Conservation (phyloP, 2,888 invertebrate species). For the Nomada ruficornis region DNA sequence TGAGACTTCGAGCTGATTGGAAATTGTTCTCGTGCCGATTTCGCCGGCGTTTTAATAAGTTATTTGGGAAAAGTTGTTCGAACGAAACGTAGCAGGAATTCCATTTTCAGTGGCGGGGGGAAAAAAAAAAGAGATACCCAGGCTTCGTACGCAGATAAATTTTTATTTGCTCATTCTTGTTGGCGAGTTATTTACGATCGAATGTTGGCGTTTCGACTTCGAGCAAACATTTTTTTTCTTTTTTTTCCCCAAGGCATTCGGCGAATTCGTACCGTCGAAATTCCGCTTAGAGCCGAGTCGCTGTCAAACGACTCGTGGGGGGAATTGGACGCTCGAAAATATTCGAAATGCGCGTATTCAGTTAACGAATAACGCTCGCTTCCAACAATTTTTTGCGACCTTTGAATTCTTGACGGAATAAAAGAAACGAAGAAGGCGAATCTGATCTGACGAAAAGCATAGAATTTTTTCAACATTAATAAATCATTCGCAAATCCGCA, state of each 20-base stretch:
- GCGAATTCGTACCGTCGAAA: constrained; percentile 1
- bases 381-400: not conserved
- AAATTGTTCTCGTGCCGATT: no score
- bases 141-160: not conserved
- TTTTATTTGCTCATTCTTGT: constrained; percentile 7
- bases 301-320: not conserved
- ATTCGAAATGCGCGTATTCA: constrained; percentile 9
- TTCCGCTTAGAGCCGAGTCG: not conserved
- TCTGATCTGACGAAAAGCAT: no score
- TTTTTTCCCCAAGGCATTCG: not conserved
- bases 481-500: no score
- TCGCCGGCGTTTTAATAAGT: no score
- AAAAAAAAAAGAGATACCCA: not conserved
- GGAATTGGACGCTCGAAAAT: not conserved
- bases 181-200: not conserved
- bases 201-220: not conserved
- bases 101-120: no score
- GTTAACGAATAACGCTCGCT: constrained; percentile 15
- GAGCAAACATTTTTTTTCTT: not conserved
- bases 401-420: not conserved
- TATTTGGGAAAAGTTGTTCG: not conserved
- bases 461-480: no score
- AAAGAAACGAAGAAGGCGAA: no score
- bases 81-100: no score
- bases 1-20: no score